Percentiles rank a stretch among this genome's conserved stretches.
phyloP scores from a whole-genome alignment of 2,888 invertebrate genomes.

The Molanna angustata region DNA sequence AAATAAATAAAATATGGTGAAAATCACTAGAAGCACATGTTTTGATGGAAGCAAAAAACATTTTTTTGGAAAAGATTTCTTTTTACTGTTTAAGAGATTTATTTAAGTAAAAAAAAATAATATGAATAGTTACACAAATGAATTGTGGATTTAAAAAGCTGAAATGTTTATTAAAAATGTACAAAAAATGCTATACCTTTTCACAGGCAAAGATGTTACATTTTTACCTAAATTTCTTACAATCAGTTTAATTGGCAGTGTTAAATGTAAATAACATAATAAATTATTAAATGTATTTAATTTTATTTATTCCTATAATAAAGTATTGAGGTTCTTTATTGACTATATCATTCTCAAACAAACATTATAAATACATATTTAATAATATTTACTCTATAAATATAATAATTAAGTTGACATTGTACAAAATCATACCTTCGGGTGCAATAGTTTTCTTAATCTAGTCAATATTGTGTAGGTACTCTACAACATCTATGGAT shows the following conservation, averaged over 20 bases:
- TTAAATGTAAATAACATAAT: slow-evolving; percentile 30
- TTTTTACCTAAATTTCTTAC: slow-evolving; percentile 1
- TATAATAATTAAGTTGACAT: slow-evolving; percentile 31
- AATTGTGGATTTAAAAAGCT: slow-evolving; percentile 6
- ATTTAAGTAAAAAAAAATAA: not conserved
- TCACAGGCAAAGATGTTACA: not conserved
- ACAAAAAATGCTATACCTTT: not conserved
- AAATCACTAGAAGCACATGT: slow-evolving; percentile 32
- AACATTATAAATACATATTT: slow-evolving; percentile 28
- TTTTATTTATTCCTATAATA: slow-evolving; percentile 24
- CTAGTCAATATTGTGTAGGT: slow-evolving; percentile 25
- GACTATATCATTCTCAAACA: slow-evolving; percentile 31
- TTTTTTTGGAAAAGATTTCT: not conserved
- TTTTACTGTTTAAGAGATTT: not conserved
- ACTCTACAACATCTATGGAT: slow-evolving; percentile 32
- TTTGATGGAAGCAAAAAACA: slow-evolving; percentile 30
- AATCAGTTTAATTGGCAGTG: slow-evolving; percentile 27
- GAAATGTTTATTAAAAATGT: not conserved
- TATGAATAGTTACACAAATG: not conserved
- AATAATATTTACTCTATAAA: too few relatives aligned
- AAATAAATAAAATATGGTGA: slow-evolving; percentile 32
- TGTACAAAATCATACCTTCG: slow-evolving; percentile 33
- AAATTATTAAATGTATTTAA: slow-evolving; percentile 26
- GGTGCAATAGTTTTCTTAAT: slow-evolving; percentile 33
- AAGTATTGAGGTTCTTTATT: slow-evolving; percentile 30